Conservation (phyloP, 2,888 invertebrate genomes). For the Chalcis sispes region DNA sequence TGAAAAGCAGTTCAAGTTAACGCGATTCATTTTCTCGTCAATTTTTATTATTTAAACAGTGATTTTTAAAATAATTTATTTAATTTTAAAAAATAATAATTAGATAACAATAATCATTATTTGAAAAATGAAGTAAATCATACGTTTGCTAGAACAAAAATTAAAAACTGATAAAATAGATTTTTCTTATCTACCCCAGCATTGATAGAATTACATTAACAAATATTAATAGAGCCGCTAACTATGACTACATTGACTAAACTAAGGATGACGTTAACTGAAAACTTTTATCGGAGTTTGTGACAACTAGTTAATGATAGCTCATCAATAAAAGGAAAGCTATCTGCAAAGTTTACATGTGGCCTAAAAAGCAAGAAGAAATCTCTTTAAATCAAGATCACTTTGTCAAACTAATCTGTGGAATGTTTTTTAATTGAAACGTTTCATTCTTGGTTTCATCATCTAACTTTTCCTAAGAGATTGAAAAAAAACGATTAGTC, state of each 20-base stretch:
- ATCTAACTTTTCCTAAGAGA: neutral
- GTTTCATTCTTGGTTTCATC: slow-evolving; percentile 10
- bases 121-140: neutral
- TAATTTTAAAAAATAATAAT: neutral
- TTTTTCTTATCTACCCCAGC: slow-evolving; percentile 2
- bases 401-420: slow-evolving; percentile 20
- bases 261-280: slow-evolving; percentile 36
- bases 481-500: too few species aligned
- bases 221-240: slow-evolving; percentile 37
- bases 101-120: neutral
- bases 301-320: slow-evolving; percentile 54
- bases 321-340: slow-evolving; percentile 53
- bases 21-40: too few species aligned
- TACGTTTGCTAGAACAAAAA: neutral
- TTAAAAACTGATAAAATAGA: slow-evolving; percentile 30
- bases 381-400: slow-evolving; percentile 12
- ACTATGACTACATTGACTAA: slow-evolving; percentile 4
- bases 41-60: too few species aligned
- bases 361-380: neutral
- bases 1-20: too few species aligned
- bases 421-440: slow-evolving; percentile 38
- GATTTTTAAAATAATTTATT: too few species aligned
- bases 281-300: slow-evolving; percentile 46
- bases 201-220: slow-evolving; percentile 39
- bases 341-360: slow-evolving; percentile 25